Evolutionary conservation across 2,888 invertebrate genomes (phyloP), one percentile per base, ranked within the genome.

Genomic region (Tipula helvola): DNA sequence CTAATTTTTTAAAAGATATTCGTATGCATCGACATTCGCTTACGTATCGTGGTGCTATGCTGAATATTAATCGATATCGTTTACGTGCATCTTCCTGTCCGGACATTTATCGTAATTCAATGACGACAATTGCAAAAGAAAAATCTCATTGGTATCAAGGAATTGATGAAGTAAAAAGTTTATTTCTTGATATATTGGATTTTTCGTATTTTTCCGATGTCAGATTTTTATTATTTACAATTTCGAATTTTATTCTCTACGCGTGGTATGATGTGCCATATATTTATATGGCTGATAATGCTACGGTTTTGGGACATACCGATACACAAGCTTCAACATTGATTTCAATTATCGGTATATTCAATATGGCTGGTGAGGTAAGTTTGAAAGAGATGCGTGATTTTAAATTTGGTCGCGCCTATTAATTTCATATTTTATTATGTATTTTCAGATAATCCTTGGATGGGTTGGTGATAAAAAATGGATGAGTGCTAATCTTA

Each of bases 251-350:
- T 91, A 93, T 97, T 36, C 93, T 98, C 88, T 98, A 98, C 92
- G 95, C 96, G 89, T 97, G 97, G 96, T 96, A 96, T 91, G 98
- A 98, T 91, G 96, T 98, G 87, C 97, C 97, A 2, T 98, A 98
- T 91, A 96, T 98, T 88, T 98, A 97, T 92, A 93, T 97, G 88
- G 95, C 96, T 2, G 97, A 98, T 90, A 94, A 95, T 90, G 96
- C 95, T 10, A 93, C 94, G 83, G 93, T 93, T 89, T 93, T 95
- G 91, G 96, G 96, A 36, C 95, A 95, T 90, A 93, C 93, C 88
- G 95, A 96, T 89, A 93, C 94, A 5, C 94, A 95, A 89, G 94
- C 96, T 0, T 96, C 97, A 2, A 95, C 96, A 91, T 93, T 98
- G 87, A 96, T 98, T 88, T 96, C 97, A 12, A 94, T 97, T 86